A percentile compares a stretch with the other conserved stretches of the same genome.
phyloP scores from a whole-genome alignment of 2,797 vertebrate species.

The Vireo griseus region DNA sequence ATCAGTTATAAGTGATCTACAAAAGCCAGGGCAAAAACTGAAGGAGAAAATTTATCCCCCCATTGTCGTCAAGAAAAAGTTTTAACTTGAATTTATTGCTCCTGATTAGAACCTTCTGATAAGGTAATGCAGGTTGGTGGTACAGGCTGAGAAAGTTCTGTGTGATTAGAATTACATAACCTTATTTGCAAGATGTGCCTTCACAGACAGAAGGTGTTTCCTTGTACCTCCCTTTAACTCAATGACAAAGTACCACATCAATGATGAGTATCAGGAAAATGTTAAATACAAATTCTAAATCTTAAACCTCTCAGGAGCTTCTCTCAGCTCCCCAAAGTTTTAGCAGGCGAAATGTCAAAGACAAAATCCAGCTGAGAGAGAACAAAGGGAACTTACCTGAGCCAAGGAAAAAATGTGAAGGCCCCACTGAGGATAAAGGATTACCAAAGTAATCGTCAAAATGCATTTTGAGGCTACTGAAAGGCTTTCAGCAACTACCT shows the following conservation, averaged over 20 bases:
- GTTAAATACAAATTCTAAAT: not conserved
- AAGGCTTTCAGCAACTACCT: constrained; percentile 90
- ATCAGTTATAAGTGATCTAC: not conserved
- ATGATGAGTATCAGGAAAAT: fast-evolving
- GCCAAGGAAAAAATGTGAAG: constrained; percentile 91
- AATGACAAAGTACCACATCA: not conserved
- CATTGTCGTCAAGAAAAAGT: not conserved
- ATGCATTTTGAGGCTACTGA: constrained; percentile 87
- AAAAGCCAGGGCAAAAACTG: not conserved
- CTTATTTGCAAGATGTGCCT: not conserved
- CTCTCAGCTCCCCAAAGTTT: not conserved
- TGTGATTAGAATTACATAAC: not conserved
- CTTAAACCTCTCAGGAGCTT: not conserved
- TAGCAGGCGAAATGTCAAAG: not conserved
- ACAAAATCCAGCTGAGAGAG: not conserved
- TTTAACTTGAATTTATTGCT: not conserved
- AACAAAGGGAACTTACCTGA: constrained; percentile 77
- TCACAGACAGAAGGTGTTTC: not conserved
- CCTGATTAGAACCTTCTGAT: not conserved
- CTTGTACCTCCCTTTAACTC: not conserved
- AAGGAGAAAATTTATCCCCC: not conserved
- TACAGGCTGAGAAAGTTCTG: not conserved
- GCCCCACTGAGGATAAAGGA: constrained; percentile 85
- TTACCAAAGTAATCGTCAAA: constrained; percentile 83
- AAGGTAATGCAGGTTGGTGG: not conserved